These are phyloP conservation scores for Hemibagrus wyckioides DNA, from an alignment of 2,113 vertebrate genomes.

Conservation along the genomic window DNA sequence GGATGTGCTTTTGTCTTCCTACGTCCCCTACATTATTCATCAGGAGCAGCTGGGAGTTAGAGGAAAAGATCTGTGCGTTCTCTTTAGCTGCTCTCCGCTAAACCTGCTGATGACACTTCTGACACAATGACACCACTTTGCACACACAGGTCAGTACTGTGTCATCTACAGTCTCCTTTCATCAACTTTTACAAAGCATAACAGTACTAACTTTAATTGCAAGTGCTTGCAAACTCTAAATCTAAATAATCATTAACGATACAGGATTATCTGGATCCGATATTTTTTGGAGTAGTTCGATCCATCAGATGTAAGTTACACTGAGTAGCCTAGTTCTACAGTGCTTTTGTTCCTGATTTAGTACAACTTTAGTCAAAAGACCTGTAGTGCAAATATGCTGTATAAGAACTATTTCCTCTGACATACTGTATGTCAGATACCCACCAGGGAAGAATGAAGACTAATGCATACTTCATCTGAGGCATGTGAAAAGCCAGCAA, in stretches of 20 bases:
- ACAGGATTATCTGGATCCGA: not conserved
- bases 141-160: constrained; percentile 11
- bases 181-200: not conserved
- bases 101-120: constrained; percentile 32
- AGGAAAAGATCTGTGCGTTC: constrained; percentile 9
- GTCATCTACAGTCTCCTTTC: constrained; percentile 3
- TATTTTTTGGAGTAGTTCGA: not conserved
- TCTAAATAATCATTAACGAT: not conserved
- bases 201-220: not conserved
- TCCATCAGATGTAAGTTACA: not conserved
- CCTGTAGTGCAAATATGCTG: not conserved
- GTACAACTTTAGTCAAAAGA: not conserved
- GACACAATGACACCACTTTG: constrained; percentile 24
- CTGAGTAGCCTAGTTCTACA: not conserved
- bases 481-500: not conserved
- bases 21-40: constrained; percentile 46
- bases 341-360: not conserved
- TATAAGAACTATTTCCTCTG: not conserved
- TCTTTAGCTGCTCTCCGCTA: constrained; percentile 32
- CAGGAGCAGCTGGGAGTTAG: constrained; percentile 36
- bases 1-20: constrained; percentile 42
- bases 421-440: not conserved
- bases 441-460: not conserved
- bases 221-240: not conserved
- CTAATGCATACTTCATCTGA: not conserved